Base-by-base conservation (phyloP, 2,113 vertebrate genomes). In the Petrocephalus microphthalmus region DNA sequence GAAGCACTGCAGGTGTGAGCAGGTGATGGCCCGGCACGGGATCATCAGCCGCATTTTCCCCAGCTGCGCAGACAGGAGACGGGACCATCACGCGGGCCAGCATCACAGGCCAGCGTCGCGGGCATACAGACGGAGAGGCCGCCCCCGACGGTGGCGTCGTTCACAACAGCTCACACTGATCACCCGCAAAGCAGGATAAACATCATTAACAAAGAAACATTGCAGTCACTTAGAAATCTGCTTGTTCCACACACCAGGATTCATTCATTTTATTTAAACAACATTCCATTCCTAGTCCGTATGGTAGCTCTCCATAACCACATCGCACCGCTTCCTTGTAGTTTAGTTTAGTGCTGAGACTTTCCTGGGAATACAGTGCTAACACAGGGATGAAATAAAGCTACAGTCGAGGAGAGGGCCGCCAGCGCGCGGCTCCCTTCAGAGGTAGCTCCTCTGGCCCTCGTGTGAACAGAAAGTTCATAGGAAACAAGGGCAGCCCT, bases 1-100 rank as follows among this genome's bases (percentile, higher is more conserved):
- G 56, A 99, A 99, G 89, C 98, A 99, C 87, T 99, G 98, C 91
- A 99, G 96, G 94, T 99, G 98, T n/a, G 98, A 98, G 92, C 98
- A 99, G 0, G 98, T 99, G 93, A 99, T 93, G 13, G 97, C 97
- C 87, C 98, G 95, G 89, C 98, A 99, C 0, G 98, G 98, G 93
- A 99, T 98, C 92, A 96, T 98, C 89, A 99, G 95, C 53, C 98
- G 94, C 98, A 99, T 99, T 91, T 99, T 99, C 84, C 98, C 98
- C 83, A 99, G 96, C 98, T 99, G 94, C 83, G 84, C 15, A n/a
- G 22, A 81, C 0, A 45, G 71, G 71, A 78, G 33, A 42, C 57
- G 47, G 17, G 2, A 56, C 0, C 5, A 17, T n/a, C 56, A 64
- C 3, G 37, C 56, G 42, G 42, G 1, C 42, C 42, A 42, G 42